Percentiles rank a stretch among this genome's conserved stretches.
These are phyloP conservation scores for Danionella dracula DNA, from an alignment of 2,797 vertebrate species.

Conservation along the genomic window DNA sequence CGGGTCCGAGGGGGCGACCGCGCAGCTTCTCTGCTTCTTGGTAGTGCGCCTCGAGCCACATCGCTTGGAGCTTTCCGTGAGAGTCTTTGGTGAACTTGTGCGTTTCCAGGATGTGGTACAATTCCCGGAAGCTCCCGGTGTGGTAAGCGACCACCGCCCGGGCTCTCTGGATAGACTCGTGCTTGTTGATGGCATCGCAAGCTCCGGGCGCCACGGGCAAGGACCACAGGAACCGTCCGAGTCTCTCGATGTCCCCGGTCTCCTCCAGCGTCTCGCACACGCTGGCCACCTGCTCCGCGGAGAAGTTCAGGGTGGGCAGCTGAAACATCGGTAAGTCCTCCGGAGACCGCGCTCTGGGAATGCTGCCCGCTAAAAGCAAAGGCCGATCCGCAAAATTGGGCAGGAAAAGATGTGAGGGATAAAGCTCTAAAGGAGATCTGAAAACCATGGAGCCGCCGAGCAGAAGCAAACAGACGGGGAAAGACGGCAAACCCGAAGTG, in stretches of 20 bases:
- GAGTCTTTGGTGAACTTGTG: slow-evolving; percentile 97
- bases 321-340: slow-evolving; percentile 81
- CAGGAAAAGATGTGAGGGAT: slow-evolving; percentile 86
- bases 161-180: slow-evolving; percentile 93
- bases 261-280: slow-evolving; percentile 98
- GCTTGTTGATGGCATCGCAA: slow-evolving; percentile 92
- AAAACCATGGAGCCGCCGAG: slow-evolving; percentile 88
- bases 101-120: slow-evolving; percentile 95
- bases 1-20: slow-evolving; percentile 89
- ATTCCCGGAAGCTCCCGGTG: slow-evolving; percentile 92
- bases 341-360: slow-evolving; percentile 76
- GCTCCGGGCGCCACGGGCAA: slow-evolving; percentile 89
- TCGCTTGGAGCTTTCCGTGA: slow-evolving; percentile 92
- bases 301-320: slow-evolving; percentile 91
- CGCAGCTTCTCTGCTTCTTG: slow-evolving; percentile 94
- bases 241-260: slow-evolving; percentile 93
- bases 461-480: slow-evolving; percentile 54
- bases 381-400: slow-evolving; percentile 84
- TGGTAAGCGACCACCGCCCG: slow-evolving; percentile 95
- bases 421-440: slow-evolving; percentile 88
- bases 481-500: slow-evolving; percentile 30
- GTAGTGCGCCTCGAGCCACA: slow-evolving; percentile 99
- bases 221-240: slow-evolving; percentile 96
- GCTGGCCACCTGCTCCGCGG: slow-evolving; percentile 93
- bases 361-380: slow-evolving; percentile 69